Base-by-base conservation (phyloP, 2,113 vertebrate genomes). In the Sturnira hondurensis region DNA sequence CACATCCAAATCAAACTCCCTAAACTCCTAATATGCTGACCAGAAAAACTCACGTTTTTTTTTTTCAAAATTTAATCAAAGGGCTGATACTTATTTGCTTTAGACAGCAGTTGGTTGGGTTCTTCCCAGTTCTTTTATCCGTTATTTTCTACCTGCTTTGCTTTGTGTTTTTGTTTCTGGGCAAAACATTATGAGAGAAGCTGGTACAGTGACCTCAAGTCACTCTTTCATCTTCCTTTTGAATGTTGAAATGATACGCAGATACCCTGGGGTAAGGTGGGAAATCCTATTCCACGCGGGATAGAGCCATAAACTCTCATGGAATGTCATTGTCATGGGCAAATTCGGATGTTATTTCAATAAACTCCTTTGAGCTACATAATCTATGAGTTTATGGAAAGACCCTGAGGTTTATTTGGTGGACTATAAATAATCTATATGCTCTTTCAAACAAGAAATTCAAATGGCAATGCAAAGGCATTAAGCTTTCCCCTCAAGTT, bases 351-450 rank as follows among this genome's bases (percentile, higher is more conserved):
- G 91, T 97, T 94, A 95, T 97, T 98, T 97, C 96, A 96, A 94
- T 95, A 96, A 95, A 97, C 82, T 96, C 86, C 96, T 97, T 97
- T 93, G 94, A 97, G 96, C 91, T 96, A 77, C 86, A 93, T 98
- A 97, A 97, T 98, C 94, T 97, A 95, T 90, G 89, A 93, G 93
- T 97, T 97, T 97, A 97, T 96, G 97, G 96, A 97, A 96, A 98
- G 96, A 95, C 93, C 95, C 95, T 93, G 89, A 82, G 96, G 91
- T 96, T 97, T 95, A 97, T 93, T 94, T 90, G 89, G 58, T 86
- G 61, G 36, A 78, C 95, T 96, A 96, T 97, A 98, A 96, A 97
- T 97, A 97, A 97, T 92, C 95, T 95, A 93, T 95, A 93, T 89
- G 83, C 36, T 96, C 94, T 96, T 97, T 96, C 93, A 92, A 96